Evolutionary conservation across 1,140 invertebrate species (phyloP), one percentile per base, ranked within the genome.

Genomic region (Lepidurus couesii): DNA sequence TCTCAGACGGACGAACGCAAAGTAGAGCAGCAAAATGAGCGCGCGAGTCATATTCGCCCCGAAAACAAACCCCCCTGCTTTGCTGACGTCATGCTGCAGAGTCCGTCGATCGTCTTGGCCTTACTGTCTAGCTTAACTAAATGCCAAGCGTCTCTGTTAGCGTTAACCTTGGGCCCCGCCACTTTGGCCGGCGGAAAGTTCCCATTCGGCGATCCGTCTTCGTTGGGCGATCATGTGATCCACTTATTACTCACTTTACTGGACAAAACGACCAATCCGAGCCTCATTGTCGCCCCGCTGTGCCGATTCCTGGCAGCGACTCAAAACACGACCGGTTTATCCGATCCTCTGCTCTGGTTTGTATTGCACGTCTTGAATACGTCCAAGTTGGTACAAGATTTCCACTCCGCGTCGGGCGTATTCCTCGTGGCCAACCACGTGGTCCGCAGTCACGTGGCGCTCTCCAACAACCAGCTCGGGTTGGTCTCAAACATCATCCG

Each of bases 171-270:
- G 8, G 78, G 78, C 73, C 44, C 78, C 2, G 44, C 78, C 11
- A 75, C 78, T 44, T 74, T 47, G 1, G 34, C 13, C 73, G 43
- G 75, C 0, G 21, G 21, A 5, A 75, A 75, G 21, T 42, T 75
- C 42, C 44, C 47, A 0, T 80, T 80, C 4, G 86, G 86, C 4
- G 90, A 92, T 79, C 88, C 90, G 1, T 84, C 90, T 21, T 93
- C 92, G 0, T 90, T 95, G 73, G 90, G 92, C 1, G 94, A 96
- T 83, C 92, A 92, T 9, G 90, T 95, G 2, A 95, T 94, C 81
- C 91, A 93, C 84, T 88, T 96, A 75, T 87, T 96, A 16, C 88
- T 90, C 1, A 91, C 90, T 0, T 85, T 96, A 11, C 90, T 90
- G 11, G 87, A 89, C 45, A 90, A 91, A 82, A 89, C 92, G 3